Evolutionary conservation across 2,888 invertebrate species (phyloP), one percentile per base, ranked within the genome.

Genomic region (Lypha dubia): DNA sequence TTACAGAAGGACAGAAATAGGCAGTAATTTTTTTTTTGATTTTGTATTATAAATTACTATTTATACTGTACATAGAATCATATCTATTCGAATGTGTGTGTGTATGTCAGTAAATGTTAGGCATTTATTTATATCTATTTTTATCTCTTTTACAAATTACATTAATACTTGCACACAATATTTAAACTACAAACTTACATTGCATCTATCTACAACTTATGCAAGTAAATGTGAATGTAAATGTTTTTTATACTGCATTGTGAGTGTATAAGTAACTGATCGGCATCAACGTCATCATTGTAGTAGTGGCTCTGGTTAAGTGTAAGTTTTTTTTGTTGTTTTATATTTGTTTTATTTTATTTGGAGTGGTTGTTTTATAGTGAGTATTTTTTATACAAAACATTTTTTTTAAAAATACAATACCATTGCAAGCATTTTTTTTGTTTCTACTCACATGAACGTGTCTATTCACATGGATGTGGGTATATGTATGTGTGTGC

Each of bases 401-500:
- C 2, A 62, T 58, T 56, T 56, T 80, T 65, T 13, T 44, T 68
- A 22, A 44, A 8, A 67, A 79, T 51, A 62, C 58, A 24, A 24
- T n/a, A 32, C 28, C 28, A 28, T 28, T 15, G 22, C 28, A 20
- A 38, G 11, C 20, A 58, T 28, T 46, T 67, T 32, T 32, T 58
- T 67, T 35, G 13, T n/a, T n/a, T n/a, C n/a, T n/a, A 58, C 35
- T 65, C 17, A 17, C 9, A 38, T 35, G 32, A 15, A 70, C 22
- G 5, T 13, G 46, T 28, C 49, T 41, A 13, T 58, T 8, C 20
- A 51, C 58, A 20, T 51, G n/a, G 53, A 8, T 35, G 3, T 46
- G 24, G 62, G 41, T 56, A 28, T 51, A 17, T 63, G 41, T 84
- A 58, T 83, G 41, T 75, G 62, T 83, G 41, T 75, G 62, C 75